These are phyloP conservation scores for Gymnosoma rotundatum DNA, from an alignment of 2,888 invertebrate genomes.

Conservation along the genomic window DNA sequence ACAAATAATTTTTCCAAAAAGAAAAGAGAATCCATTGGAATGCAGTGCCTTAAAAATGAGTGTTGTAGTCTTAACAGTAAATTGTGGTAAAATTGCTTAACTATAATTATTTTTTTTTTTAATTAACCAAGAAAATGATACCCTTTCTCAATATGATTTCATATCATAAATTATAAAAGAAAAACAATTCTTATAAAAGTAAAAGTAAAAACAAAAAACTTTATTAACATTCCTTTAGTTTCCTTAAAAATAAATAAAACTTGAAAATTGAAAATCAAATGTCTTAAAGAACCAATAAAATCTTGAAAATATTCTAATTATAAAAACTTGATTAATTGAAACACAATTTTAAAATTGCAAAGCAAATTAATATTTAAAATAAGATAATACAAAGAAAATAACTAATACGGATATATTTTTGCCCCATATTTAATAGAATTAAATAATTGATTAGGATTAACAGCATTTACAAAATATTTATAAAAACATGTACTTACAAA, in stretches of 20 bases:
- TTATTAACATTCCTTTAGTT: constrained; percentile 61
- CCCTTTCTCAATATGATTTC: constrained; percentile 65
- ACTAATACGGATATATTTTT: constrained; percentile 53
- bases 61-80: constrained; percentile 55
- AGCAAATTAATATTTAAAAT: not conserved
- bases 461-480: constrained; percentile 47
- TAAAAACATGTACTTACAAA: not conserved
- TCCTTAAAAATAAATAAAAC: constrained; percentile 41
- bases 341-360: constrained; percentile 37
- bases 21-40: constrained; percentile 51
- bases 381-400: not conserved
- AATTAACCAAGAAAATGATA: constrained; percentile 24
- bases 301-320: constrained; percentile 30
- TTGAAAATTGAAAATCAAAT: constrained; percentile 51
- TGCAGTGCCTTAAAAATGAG: constrained; percentile 68
- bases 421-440: constrained; percentile 46
- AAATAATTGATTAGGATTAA: constrained; percentile 22
- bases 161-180: constrained; percentile 24
- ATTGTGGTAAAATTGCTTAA: constrained; percentile 44
- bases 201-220: constrained; percentile 14
- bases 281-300: constrained; percentile 57
- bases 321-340: constrained; percentile 33
- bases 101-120: constrained; percentile 39
- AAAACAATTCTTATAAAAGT: constrained; percentile 20
- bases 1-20: constrained; percentile 29